Conservation (phyloP, 2,113 vertebrate species). For the Carettochelys insculpta region DNA sequence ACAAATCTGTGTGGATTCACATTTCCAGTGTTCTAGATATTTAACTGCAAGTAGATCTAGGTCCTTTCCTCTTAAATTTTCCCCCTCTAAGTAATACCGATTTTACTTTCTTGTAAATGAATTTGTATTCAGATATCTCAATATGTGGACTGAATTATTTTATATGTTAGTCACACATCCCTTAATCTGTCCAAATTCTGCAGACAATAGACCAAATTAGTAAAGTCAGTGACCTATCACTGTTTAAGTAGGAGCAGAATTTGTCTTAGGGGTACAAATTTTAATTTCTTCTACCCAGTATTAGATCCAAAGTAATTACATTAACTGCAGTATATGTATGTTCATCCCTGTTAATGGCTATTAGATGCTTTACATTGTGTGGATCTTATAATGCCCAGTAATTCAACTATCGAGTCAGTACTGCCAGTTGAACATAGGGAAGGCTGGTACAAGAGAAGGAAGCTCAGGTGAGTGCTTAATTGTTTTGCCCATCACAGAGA, state of each 20-base stretch:
- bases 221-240: neutral
- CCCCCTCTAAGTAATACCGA: neutral
- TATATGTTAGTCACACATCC: neutral
- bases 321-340: neutral
- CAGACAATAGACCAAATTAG: conserved; percentile 2
- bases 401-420: neutral
- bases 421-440: neutral
- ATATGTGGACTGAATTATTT: neutral
- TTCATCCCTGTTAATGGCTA: neutral
- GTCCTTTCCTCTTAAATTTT: conserved; percentile 2
- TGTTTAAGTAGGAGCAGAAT: neutral
- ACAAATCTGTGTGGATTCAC: neutral
- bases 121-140: conserved; percentile 38
- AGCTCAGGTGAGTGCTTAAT: neutral
- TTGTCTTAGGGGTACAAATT: neutral
- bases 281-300: neutral
- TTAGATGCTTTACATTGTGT: neutral
- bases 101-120: conserved; percentile 25
- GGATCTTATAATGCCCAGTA: neutral
- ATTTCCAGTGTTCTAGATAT: conserved; percentile 49
- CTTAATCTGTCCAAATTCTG: neutral
- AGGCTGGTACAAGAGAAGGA: neutral
- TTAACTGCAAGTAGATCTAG: conserved; percentile 34
- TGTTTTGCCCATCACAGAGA: neutral
- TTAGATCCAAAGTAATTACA: neutral